Base-by-base conservation (phyloP, 2,888 invertebrate species). In the Hanleya hanleyi region DNA sequence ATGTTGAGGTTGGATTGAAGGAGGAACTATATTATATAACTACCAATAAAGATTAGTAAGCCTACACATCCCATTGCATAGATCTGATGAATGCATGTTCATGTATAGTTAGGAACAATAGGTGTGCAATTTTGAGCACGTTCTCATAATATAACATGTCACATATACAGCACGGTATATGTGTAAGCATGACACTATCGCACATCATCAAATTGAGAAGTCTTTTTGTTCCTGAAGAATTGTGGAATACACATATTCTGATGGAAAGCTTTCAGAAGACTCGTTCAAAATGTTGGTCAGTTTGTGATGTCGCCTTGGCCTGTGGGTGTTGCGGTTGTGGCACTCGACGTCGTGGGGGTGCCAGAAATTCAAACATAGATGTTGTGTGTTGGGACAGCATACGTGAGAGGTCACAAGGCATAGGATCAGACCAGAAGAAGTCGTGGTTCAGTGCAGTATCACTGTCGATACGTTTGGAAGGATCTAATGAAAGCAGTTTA, bases 401-500 rank as follows among this genome's bases (percentile, higher is more conserved):
- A 92, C 95, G 95, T 69, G 82, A 85, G 64, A 92, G 84, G 70
- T 90, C 91, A 29, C 79, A 78, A 0, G 98, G 98, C 95, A 97
- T 95, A 0, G 99, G 99, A 89, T 98, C 97, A 5, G 95, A 96
- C 97, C 97, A 99, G 92, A 99, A 99, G 92, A 99, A 99, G 89
- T 98, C 97, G 88, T 99, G 98, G 91, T 98, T 97, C 0, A 99
- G 90, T 0, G 98, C 97, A 0, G 95, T 95, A 89, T 99, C 98
- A 0, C 97, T 95, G 88, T 98, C 97, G 71, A 92, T 93, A 74
- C 97, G 92, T 89, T 96, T 96, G 0, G 94, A 93, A 0, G 99
- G 99, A 91, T 99, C 98, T 66, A 99, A 91, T 9, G 96, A 95
- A 61, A 99, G 91, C 29, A 99, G 91, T 87, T 96, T 96, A 88